Conservation (phyloP, 1,140 invertebrate genomes). For the Scaptomyza montana region DNA sequence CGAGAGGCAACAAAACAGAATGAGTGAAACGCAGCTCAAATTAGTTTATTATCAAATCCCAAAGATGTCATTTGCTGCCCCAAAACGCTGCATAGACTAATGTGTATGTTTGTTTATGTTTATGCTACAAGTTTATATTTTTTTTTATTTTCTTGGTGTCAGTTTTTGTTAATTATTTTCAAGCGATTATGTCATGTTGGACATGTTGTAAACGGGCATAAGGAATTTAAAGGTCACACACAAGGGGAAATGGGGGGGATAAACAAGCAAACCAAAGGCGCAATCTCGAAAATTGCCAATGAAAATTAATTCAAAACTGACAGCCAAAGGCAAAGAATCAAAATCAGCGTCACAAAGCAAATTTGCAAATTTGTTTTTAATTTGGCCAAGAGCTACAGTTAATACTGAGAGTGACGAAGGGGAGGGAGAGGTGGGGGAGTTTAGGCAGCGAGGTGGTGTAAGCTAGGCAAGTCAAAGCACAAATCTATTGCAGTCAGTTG, state of each 20-base stretch:
- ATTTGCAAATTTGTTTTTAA: conserved; percentile 55
- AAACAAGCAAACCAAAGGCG: conserved; percentile 4
- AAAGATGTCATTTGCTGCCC: conserved; percentile 68
- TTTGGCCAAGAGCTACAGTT: conserved; percentile 5
- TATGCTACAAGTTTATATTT: conserved; percentile 24
- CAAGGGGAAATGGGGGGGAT: not conserved
- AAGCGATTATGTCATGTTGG: conserved; percentile 79
- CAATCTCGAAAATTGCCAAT: conserved; percentile 52
- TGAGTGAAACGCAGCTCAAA: conserved; percentile 47
- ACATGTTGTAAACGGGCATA: conserved; percentile 69
- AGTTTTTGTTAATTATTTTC: too few species aligned
- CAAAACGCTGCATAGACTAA: conserved; percentile 28
- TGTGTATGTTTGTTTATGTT: conserved; percentile 35
- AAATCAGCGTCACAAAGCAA: conserved; percentile 3
- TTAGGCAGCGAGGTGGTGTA: too few species aligned
- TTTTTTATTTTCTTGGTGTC: conserved; percentile 55
- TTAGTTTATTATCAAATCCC: conserved; percentile 80
- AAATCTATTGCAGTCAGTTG: not conserved
- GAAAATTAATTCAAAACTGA: conserved; percentile 67
- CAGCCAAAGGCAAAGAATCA: conserved; percentile 34
- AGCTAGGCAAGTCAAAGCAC: too few species aligned
- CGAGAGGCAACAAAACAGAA: conserved; percentile 1
- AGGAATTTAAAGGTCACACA: conserved; percentile 9
- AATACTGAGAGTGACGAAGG: too few species aligned
- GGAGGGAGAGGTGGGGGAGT: too few species aligned